Evolutionary conservation across 2,797 vertebrate genomes (phyloP).

Genomic region (Enteromius fasciolatus): DNA sequence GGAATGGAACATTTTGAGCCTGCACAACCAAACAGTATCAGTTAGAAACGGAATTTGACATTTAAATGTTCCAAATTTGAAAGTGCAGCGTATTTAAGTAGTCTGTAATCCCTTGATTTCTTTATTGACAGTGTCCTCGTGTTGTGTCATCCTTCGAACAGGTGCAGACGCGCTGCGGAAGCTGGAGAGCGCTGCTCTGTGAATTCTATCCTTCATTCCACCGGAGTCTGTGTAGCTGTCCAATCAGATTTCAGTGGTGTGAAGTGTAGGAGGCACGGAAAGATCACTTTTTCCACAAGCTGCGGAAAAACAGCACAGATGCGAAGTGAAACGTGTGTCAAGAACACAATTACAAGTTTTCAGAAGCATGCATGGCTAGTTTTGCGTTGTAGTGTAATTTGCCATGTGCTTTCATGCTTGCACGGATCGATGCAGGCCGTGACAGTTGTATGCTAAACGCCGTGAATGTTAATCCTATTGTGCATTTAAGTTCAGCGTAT

Average conservation of each 20-base stretch:
- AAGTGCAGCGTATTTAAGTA: background rate
- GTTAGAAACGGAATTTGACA: background rate
- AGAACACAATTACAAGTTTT: background rate
- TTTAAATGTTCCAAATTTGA: background rate
- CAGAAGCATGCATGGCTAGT: slow-evolving; percentile 4
- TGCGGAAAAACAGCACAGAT: background rate
- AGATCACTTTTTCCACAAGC: slow-evolving; percentile 52
- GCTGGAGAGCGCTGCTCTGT: slow-evolving; percentile 71
- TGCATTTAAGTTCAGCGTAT: slow-evolving; percentile 31
- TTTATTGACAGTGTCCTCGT: background rate
- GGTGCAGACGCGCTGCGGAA: background rate
- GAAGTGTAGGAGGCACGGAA: slow-evolving; percentile 96
- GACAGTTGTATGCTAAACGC: slow-evolving; percentile 31
- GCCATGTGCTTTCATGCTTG: background rate
- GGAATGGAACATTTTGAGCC: background rate
- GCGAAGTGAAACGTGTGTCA: background rate
- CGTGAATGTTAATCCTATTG: slow-evolving; percentile 19
- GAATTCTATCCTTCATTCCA: slow-evolving; percentile 99
- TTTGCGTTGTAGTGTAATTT: slow-evolving; percentile 22
- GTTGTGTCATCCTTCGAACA: slow-evolving; percentile 8
- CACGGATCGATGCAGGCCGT: slow-evolving; percentile 7
- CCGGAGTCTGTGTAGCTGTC: slow-evolving; percentile 96
- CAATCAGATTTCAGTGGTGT: slow-evolving; percentile 99
- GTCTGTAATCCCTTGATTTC: background rate
- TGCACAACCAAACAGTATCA: background rate